These are phyloP conservation scores for Bombus soroeensis DNA, from an alignment of 1,140 invertebrate species.

Conservation along the genomic window DNA sequence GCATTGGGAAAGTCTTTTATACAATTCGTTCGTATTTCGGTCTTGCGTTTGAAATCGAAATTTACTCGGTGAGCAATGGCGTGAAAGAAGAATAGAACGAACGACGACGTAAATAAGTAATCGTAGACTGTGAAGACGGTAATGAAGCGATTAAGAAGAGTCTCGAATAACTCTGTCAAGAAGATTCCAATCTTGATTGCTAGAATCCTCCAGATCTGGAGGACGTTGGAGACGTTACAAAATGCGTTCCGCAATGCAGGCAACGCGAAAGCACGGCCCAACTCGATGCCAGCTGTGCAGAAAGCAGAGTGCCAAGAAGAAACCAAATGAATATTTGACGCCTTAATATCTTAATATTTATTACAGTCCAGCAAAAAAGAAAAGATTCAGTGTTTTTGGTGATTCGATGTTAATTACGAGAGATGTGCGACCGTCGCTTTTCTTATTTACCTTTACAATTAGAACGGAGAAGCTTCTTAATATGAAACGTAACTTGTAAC, in stretches of 20 bases:
- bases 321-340: background rate
- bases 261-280: background rate
- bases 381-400: background rate
- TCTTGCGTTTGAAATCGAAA: no score
- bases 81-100: background rate
- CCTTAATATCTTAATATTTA: background rate
- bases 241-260: slow-evolving; percentile 41
- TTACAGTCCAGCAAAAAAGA: background rate
- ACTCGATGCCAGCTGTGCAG: slow-evolving; percentile 16
- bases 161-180: background rate
- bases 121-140: background rate
- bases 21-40: no score
- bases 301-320: slow-evolving; percentile 20
- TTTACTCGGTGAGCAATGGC: no score
- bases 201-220: slow-evolving; percentile 2
- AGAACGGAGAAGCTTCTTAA: no score
- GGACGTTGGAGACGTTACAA: slow-evolving; percentile 34
- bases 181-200: background rate
- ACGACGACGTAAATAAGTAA: background rate
- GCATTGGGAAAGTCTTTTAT: no score
- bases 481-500: no score
- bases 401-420: no score
- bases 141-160: background rate
- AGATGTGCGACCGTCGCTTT: no score
- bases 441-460: no score